Base-by-base conservation (phyloP, 2,888 invertebrate genomes). In the Escarpia spicata region DNA sequence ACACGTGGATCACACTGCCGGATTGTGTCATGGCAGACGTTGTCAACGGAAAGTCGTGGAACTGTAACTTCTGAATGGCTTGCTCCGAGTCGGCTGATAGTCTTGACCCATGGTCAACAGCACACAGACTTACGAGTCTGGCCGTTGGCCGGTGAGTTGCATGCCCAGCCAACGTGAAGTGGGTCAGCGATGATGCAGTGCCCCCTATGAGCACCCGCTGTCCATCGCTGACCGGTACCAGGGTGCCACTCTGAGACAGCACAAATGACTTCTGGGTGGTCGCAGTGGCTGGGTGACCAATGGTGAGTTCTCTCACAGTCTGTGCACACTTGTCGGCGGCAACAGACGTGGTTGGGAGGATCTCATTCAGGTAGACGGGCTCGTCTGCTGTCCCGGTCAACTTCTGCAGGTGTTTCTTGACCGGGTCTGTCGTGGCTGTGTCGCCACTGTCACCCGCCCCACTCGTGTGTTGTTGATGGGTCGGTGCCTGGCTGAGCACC, bases 41-140 rank as follows among this genome's bases (percentile, higher is more conserved):
- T 8, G 95, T 95, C 19, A 95, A 91, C 9, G 95, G 95, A 92
- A 95, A 95, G 92, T 96, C 96, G 92, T 95, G 95, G 93, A 95
- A 95, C 93, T 96, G 95, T 19, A 95, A 92, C 93, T 94, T 95
- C 92, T 95, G 95, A 44, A 95, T 94, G 15, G 95, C 94, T 93
- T 95, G 94, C 43, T 75, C 75, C 3, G 75, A 75, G 75, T 75
- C 75, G 26, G 75, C 75, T 6, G 75, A 75, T 26, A 75, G 75
- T 75, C 75, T 75, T 75, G 75, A 19, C 75, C 75, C 75, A 4
- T 75, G 75, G 75, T 75, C 75, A n/a, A 75, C 75, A 75, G 75
- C 75, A 6, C 75, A 75, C 75, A 75, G 75, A 75, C 75, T 75
- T 3, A 75, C 75, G 26, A 75, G 75, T 26, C 75, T 75, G 19